Evolutionary conservation across 2,888 invertebrate species (phyloP), one percentile per base, ranked within the genome.

Genomic region (Linyphia triangularis): DNA sequence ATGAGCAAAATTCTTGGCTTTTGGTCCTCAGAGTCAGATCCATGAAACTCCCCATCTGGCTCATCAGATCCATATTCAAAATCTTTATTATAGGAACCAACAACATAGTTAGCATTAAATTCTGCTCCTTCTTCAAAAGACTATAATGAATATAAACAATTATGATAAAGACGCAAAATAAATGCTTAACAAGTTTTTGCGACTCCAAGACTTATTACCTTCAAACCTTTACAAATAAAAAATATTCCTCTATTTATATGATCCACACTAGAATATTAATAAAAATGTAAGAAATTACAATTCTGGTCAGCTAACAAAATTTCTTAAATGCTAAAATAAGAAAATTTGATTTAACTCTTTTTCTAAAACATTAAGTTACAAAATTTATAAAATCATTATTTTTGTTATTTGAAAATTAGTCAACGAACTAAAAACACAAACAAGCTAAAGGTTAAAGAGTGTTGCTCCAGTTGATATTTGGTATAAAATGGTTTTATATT

Each of bases 1-100:
- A 99, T 98, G 28, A 99, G 93, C 43, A 99, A 94, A 92, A 99
- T 98, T 91, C 98, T 95, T 69, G 99, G 98, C 93, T 98, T 98
- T 91, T 96, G 96, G 92, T 97, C 96, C 19, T 91, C 91, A 2
- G 90, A 90, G 59, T 89, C 83, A 1, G 82, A 75, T 24, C 75
- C 79, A 22, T 79, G 90, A 30, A 88, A 77, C 51, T 93, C 93
- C 0, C 91, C 88, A 79, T 92, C 92, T 24, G 93, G 93, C 30
- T 97, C 97, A 92, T 96, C 97, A 13, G 96, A 95, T 1, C 97
- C 97, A 93, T 98, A 98, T 63, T 97, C 97, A 93, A 97, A 98
- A 92, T 97, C 97, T 93, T 97, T 97, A 9, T 98, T 97, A 93
- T 98, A 98, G 1, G 95, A 95, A 5, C 95, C 95, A 72, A 95